Base-by-base conservation (phyloP, 1,140 invertebrate species). In the Leptinotarsa lineolata region DNA sequence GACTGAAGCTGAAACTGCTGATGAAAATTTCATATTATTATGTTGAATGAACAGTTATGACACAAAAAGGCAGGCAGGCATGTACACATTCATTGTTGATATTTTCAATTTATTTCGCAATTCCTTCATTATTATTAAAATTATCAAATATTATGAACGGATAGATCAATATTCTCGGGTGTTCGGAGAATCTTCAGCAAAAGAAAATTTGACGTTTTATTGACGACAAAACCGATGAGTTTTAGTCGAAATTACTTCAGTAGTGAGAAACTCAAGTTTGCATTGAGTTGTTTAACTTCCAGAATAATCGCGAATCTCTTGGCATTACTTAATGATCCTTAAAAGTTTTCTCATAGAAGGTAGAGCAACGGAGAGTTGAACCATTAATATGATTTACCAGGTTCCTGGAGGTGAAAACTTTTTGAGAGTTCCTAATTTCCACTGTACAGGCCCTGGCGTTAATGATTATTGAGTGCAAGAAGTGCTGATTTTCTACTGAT, bases 371-470 rank as follows among this genome's bases (percentile, higher is more conserved):
- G 30, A 18, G 64, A 66, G 64, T 66, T 39, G 39, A 30, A 66
- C 64, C 64, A 66, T 66, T 66, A 66, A 66, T 66, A 66, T 66
- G 64, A 66, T 66, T 66, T 66, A 66, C 64, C 64, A 46, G 64
- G 22, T 39, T 44, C 39, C 30, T 66, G 22, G 30, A 66, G 30
- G n/a, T 66, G 12, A 39, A 44, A 66, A 66, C 22, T 66, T 66
- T 44, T 39, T 15, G 15, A 66, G 22, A 54, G 48, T 54, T 54
- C 6, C n/a, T n/a, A 16, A 54, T 54, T 54, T 54, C n/a, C 48
- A 5, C 48, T 16, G 48, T 18, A 54, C 15, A 16, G 13, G 48
- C 48, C 2, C 48, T 54, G n/a, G 15, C 16, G 48, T 16, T 54
- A 54, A 16, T 15, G 48, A 54, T 54, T 54, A 39, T 39, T 39